A percentile compares a stretch with the other conserved stretches of the same genome.
Conservation (phyloP, 2,888 invertebrate genomes). For the Ichneumon xanthorius region DNA sequence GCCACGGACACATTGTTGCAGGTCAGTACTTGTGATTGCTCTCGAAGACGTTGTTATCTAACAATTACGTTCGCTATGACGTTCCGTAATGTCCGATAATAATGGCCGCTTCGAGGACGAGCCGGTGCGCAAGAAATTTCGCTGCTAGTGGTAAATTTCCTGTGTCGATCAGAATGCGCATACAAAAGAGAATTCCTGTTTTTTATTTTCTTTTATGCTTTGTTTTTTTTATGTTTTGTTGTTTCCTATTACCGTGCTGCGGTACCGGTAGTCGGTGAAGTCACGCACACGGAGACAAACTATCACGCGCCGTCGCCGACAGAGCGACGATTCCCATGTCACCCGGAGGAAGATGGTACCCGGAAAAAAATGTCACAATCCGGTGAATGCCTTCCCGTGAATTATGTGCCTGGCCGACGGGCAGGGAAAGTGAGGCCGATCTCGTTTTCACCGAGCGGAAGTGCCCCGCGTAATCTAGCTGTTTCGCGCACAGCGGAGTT, state of each 20-base stretch:
- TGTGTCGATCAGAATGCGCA: background rate
- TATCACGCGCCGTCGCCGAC: background rate
- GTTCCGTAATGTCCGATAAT: conserved; percentile 34
- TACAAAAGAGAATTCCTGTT: background rate
- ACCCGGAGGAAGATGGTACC: conserved; percentile 34
- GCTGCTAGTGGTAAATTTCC: conserved; percentile 1
- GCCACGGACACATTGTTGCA: conserved; percentile 71
- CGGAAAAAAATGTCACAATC: conserved; percentile 60
- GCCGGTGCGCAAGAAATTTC: conserved; percentile 17
- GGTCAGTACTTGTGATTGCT: conserved; percentile 73
- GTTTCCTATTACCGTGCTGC: background rate
- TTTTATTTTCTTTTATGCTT: background rate
- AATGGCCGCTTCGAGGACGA: conserved; percentile 8
- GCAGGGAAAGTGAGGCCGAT: conserved; percentile 59
- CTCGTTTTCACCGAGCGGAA: conserved; percentile 37
- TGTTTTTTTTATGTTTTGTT: background rate
- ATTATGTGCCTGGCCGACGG: conserved; percentile 27
- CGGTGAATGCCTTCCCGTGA: conserved; percentile 40
- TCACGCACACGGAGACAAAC: conserved; percentile 7
- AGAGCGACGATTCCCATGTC: conserved; percentile 42
- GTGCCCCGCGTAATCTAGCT: conserved; percentile 3
- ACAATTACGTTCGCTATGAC: conserved; percentile 73
- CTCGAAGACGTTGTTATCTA: conserved; percentile 71
- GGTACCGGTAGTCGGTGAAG: background rate
- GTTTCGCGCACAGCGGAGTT: background rate